Conservation (phyloP, 2,113 vertebrate genomes). For the Gobius niger region DNA sequence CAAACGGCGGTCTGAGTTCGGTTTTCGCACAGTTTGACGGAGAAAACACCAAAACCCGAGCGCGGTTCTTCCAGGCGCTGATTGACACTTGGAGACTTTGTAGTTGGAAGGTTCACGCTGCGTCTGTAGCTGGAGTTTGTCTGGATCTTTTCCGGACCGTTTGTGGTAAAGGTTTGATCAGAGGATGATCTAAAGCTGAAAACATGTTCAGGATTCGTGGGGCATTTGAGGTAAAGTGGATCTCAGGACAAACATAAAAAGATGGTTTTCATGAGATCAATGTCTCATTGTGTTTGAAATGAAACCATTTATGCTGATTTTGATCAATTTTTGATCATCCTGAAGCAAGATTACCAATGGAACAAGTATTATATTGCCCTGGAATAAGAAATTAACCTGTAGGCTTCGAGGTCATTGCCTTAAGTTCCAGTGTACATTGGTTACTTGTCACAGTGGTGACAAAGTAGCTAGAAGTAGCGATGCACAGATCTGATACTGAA, state of each 20-base stretch:
- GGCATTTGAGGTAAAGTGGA: not conserved
- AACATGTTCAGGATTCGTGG: not conserved
- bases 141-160: slow-evolving; percentile 28
- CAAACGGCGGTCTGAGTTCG: not conserved
- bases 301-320: too few relatives aligned
- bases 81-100: slow-evolving; percentile 29
- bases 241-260: not conserved
- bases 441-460: too few relatives aligned
- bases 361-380: too few relatives aligned
- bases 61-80: slow-evolving; percentile 22
- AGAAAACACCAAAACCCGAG: slow-evolving; percentile 20
- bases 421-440: too few relatives aligned
- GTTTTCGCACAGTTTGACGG: slow-evolving; percentile 17
- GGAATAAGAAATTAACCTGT: too few relatives aligned
- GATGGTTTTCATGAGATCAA: not conserved
- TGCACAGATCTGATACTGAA: too few relatives aligned
- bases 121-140: slow-evolving; percentile 7
- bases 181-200: not conserved
- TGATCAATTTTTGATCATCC: too few relatives aligned
- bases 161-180: slow-evolving; percentile 4
- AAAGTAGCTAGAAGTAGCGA: too few relatives aligned
- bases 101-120: slow-evolving; percentile 16
- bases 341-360: too few relatives aligned
- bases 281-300: too few relatives aligned
- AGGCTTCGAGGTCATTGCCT: too few relatives aligned